Percentiles rank a stretch among this genome's conserved stretches.
Evolutionary conservation across 2,113 vertebrate species (phyloP).

Genomic region (Psophia crepitans): DNA sequence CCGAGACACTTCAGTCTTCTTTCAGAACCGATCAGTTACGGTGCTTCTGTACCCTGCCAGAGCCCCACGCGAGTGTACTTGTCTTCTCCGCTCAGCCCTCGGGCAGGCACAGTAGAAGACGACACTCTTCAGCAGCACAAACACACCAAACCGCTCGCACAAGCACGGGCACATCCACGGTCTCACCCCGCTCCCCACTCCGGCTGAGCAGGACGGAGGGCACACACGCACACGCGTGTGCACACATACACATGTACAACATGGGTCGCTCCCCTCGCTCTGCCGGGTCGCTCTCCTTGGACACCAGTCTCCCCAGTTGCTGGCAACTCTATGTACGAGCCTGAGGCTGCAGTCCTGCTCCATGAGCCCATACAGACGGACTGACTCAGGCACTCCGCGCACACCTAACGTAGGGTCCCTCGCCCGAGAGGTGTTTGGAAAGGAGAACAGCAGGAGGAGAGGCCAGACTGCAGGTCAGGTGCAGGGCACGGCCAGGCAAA

Average conservation of each 20-base stretch:
- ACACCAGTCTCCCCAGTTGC: neutral
- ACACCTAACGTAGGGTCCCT: neutral
- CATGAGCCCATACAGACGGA: neutral
- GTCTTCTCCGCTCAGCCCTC: neutral
- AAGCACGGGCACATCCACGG: rapidly evolving
- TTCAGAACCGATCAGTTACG: neutral
- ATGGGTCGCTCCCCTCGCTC: rapidly evolving
- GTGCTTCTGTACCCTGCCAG: neutral
- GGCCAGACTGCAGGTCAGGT: neutral
- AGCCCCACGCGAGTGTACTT: neutral
- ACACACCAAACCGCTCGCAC: neutral
- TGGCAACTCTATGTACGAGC: rapidly evolving
- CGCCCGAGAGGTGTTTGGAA: neutral
- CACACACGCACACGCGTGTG: neutral
- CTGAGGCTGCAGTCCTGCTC: neutral
- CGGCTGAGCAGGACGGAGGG: neutral
- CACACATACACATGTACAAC: rapidly evolving
- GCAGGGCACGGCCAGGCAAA: neutral
- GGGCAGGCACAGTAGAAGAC: neutral
- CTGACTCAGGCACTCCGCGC: neutral
- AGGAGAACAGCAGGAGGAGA: neutral
- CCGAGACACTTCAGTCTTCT: neutral
- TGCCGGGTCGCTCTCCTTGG: too few species aligned
- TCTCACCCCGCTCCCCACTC: neutral
- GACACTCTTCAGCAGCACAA: neutral